Evolutionary conservation across 2,797 vertebrate species (phyloP), one percentile per base, ranked within the genome.

Genomic region (Clarias laeviceps): DNA sequence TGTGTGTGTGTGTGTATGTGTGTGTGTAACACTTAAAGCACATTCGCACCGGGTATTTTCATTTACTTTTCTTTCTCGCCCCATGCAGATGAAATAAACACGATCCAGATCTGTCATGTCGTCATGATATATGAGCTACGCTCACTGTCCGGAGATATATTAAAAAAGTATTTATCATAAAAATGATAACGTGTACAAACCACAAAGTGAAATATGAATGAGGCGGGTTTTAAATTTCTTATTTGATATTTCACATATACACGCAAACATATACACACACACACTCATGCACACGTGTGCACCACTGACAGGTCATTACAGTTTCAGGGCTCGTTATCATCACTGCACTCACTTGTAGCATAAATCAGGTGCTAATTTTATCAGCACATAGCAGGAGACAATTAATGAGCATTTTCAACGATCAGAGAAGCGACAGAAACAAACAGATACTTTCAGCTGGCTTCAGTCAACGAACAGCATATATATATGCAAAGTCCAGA

Each of bases 61-160:
- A 64, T 64, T 40, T 37, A 40, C 40, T 24, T 62, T 27, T 15
- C 59, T 27, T 64, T 59, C 8, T 64, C 24, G 17, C 77, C 14
- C 59, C 5, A 79, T 79, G 34, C 24, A 64, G 34, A 64, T 80
- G 37, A 64, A 80, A 79, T 62, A 79, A 77, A 77, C 74, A 32
- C 4, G 17, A 34, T 22, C 56, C 32, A 79, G 76, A 79, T 62
- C 76, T 79, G 76, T 78, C 76, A 37, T 18, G 32, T 12, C 14
- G 1, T 14, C 17, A 34, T 79, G 76, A 79, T 62, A 24, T 24
- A 62, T 79, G 29, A 62, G 56, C 24, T 40, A 7, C 24, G 34
- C 17, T 29, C 57, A 6, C 5, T 14, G 57, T 24, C 57, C 17
- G 20, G 4, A n/a, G 34, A 20, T 62, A n/a, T 62, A 61, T 61